Evolutionary conservation across 1,140 invertebrate species (phyloP).

Genomic region (Helicoverpa armigera): DNA sequence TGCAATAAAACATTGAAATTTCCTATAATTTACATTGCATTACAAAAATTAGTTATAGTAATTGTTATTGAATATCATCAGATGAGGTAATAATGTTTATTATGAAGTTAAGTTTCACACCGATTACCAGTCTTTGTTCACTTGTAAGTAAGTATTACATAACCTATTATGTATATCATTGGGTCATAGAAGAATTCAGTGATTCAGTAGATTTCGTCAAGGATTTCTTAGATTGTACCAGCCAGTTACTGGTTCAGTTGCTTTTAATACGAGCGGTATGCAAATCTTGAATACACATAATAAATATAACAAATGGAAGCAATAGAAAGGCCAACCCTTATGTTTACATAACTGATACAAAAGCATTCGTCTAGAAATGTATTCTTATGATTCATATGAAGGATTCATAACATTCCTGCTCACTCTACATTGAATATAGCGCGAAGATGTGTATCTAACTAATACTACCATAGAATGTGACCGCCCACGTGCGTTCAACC

Average conservation of each 20-base stretch:
- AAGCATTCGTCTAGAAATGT: conserved; percentile 33
- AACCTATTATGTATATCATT: conserved; percentile 1
- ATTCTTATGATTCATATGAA: conserved; percentile 33
- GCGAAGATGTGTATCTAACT: conserved; percentile 50
- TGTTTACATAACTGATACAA: conserved; percentile 24
- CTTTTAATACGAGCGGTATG: neutral
- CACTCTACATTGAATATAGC: conserved; percentile 33
- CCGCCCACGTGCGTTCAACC: conserved; percentile 70
- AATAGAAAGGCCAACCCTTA: conserved; percentile 19
- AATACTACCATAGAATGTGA: conserved; percentile 52
- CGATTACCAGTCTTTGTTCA: conserved; percentile 17
- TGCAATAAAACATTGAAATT: conserved; percentile 45
- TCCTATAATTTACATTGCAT: conserved; percentile 38
- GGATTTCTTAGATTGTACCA: neutral
- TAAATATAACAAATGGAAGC: conserved; percentile 21
- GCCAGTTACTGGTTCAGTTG: neutral
- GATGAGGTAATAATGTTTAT: conserved; percentile 29
- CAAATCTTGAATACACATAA: neutral
- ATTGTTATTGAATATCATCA: conserved; percentile 28
- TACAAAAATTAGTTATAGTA: conserved; percentile 21
- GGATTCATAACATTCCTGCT: conserved; percentile 38
- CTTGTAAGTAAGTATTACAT: conserved; percentile 8
- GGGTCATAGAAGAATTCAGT: neutral
- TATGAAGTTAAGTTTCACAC: conserved; percentile 31
- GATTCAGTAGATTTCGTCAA: neutral